Percentiles rank a stretch among this genome's conserved stretches.
phyloP scores from a whole-genome alignment of 2,797 vertebrate species.

The Hipposideros larvatus region DNA sequence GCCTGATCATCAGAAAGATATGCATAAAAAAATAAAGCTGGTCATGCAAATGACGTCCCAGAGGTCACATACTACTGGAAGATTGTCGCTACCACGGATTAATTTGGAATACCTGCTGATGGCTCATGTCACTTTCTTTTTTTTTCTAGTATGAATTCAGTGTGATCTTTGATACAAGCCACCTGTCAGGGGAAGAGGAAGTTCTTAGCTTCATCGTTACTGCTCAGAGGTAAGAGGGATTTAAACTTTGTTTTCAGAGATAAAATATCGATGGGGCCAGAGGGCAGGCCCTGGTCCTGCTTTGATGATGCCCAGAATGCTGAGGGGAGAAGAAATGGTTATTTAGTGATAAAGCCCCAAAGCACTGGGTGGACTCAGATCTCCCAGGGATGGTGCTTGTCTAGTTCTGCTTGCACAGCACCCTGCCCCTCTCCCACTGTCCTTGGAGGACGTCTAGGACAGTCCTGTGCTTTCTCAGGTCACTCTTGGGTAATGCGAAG shows the following conservation, averaged over 20 bases:
- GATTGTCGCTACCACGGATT: fast-evolving
- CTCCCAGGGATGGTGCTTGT: background rate
- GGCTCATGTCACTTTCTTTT: slow-evolving; percentile 68
- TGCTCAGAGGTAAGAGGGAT: slow-evolving; percentile 93
- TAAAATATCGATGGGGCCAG: background rate
- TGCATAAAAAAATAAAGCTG: background rate
- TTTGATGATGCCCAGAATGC: background rate
- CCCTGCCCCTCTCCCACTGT: background rate
- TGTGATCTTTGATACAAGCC: slow-evolving; percentile 97
- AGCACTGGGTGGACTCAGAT: fast-evolving
- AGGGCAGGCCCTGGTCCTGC: background rate
- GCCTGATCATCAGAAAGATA: background rate
- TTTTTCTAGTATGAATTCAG: slow-evolving; percentile 94
- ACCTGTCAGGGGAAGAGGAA: slow-evolving; percentile 95
- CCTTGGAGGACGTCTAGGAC: background rate
- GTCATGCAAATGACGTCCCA: background rate
- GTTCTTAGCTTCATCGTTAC: slow-evolving; percentile 93
- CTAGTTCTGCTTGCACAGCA: background rate
- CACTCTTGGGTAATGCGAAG: background rate
- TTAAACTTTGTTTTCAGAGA: background rate
- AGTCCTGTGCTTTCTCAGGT: background rate
- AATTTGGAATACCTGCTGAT: background rate
- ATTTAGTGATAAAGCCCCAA: background rate
- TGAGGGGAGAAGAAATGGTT: background rate
- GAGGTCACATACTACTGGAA: background rate